Percentiles rank a stretch among this genome's conserved stretches.
Evolutionary conservation across 2,797 vertebrate species (phyloP).

Genomic region (Brachymystax lenok): DNA sequence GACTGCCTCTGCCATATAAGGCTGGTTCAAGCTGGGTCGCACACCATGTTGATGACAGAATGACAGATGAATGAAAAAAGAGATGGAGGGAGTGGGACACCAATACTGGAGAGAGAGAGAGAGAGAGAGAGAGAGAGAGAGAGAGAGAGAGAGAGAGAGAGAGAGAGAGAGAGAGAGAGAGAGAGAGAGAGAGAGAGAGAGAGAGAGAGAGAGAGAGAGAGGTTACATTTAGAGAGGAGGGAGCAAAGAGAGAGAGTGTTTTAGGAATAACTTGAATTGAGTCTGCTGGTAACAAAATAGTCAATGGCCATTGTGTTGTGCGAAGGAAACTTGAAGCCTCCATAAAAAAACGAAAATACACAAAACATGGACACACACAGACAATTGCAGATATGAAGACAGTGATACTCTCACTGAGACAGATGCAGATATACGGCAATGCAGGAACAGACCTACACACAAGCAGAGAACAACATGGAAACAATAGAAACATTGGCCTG

Average conservation of each 20-base stretch:
- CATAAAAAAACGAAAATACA: constrained; percentile 7
- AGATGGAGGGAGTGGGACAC: constrained; percentile 21
- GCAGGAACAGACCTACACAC: background rate
- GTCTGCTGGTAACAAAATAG: background rate
- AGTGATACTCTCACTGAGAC: background rate
- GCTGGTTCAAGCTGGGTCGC: constrained; percentile 37
- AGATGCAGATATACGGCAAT: constrained; percentile 26
- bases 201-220: no score
- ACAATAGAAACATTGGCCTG: background rate
- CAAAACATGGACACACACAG: constrained; percentile 1
- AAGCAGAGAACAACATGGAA: background rate
- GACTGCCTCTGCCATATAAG: constrained; percentile 65
- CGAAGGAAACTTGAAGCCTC: background rate
- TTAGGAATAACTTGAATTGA: background rate
- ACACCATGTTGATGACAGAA: constrained; percentile 55
- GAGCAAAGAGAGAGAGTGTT: constrained; percentile 4
- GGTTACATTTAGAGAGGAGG: background rate
- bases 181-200: no score
- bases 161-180: background rate
- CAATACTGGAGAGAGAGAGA: no score
- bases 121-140: background rate
- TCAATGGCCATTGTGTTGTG: background rate
- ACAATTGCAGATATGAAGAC: background rate
- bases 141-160: background rate
- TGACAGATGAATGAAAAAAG: constrained; percentile 55